Evolutionary conservation across 2,888 invertebrate species (phyloP), one percentile per base, ranked within the genome.

Genomic region (Aplocera efformata): DNA sequence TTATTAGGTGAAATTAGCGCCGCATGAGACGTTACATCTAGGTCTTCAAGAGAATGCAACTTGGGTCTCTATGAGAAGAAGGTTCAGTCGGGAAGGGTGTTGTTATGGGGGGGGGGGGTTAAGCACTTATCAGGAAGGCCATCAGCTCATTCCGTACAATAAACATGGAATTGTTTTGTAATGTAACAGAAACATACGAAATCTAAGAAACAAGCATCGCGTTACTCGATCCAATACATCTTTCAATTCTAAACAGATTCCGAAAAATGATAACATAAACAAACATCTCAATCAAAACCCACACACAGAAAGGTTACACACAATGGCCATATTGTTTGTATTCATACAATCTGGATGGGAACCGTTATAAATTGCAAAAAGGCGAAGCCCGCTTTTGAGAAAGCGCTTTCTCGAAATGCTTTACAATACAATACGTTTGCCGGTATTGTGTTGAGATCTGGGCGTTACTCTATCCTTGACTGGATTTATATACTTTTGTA

Each of bases 321-420:
- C 59, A 69, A 63, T 64, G 56, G 56, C 52, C 41, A 56, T 59
- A 59, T 61, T 63, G 63, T 69, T 70, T 67, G 70, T 77, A 78
- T 79, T 77, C 76, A 73, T 74, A 73, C 73, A 74, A 78, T 79
- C 77, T 72, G 71, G 72, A 75, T 73, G 76, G 74, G 74, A 74
- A 67, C 68, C 68, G 76, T 77, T 79, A 79, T 78, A 82, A 80
- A 83, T 82, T 75, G 80, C 76, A 81, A 81, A 80, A 83, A 80
- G 79, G 71, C 74, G 69, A 75, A 69, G 63, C 65, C 57, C 63
- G 75, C 76, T 79, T 78, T 79, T 79, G 74, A 72, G 75, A 76
- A 75, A 78, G 64, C 81, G 83, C 75, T 83, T 81, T 80, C 79
- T 74, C 69, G 76, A 80, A 83, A 79, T 72, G 70, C 74, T 75